phyloP scores from a whole-genome alignment of 2,888 invertebrate genomes.

The Andrena bicolor region DNA sequence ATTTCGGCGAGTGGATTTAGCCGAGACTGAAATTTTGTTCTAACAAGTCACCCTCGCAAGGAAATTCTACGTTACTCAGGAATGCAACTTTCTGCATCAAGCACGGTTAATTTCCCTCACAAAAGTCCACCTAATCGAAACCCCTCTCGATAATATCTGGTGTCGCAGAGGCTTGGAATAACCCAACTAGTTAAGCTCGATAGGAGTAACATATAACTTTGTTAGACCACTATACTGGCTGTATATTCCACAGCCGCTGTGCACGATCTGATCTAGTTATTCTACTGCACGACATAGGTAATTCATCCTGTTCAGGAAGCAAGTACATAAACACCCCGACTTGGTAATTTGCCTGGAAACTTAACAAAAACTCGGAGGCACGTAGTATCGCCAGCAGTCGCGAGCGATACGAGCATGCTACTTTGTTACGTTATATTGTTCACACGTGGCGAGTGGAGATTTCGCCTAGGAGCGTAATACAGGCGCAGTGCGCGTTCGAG shows the following conservation, averaged over 20 bases:
- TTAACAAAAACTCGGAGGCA: too few species aligned
- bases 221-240: neutral
- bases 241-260: neutral
- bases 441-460: neutral
- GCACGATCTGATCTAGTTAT: neutral
- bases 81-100: neutral
- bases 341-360: neutral
- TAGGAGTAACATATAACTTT: conserved; percentile 1
- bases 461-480: neutral
- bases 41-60: too few species aligned
- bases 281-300: neutral
- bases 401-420: too few species aligned
- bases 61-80: neutral
- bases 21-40: too few species aligned
- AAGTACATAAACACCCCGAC: neutral
- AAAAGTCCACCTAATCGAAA: neutral
- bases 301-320: neutral
- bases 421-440: too few species aligned
- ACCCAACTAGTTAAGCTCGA: neutral
- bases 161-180: neutral
- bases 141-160: neutral
- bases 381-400: too few species aligned
- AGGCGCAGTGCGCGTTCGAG: too few species aligned
- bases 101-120: too few species aligned
- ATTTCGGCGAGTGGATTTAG: neutral